Conservation (phyloP, 1,140 invertebrate genomes). For the Sipha flava region DNA sequence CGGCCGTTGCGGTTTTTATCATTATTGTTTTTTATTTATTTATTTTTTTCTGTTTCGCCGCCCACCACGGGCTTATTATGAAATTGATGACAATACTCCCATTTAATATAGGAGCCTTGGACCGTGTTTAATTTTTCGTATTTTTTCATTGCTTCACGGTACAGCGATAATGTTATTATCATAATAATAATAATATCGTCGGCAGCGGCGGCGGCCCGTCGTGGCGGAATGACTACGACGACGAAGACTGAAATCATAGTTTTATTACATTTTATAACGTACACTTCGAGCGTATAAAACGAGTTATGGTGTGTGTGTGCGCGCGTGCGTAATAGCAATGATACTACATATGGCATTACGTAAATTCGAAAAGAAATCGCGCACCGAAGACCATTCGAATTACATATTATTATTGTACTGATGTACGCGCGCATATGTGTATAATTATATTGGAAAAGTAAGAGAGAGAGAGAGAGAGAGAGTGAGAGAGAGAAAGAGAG, state of each 20-base stretch:
- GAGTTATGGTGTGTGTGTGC: neutral
- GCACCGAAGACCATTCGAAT: neutral
- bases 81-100: constrained; percentile 6
- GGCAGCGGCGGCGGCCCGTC: neutral
- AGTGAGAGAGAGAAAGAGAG: neutral
- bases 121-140: constrained; percentile 13
- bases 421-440: neutral
- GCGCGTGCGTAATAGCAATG: neutral
- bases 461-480: neutral
- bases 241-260: neutral
- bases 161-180: constrained; percentile 19
- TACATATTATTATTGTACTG: neutral
- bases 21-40: neutral
- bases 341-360: neutral
- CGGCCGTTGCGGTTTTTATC: neutral
- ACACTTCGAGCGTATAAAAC: neutral
- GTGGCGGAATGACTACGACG: neutral
- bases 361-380: neutral
- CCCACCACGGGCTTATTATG: neutral
- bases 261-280: neutral
- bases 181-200: neutral
- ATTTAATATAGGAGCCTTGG: constrained; percentile 8
- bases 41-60: neutral
- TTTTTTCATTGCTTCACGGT: constrained; percentile 22
- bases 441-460: neutral